These are phyloP conservation scores for Serripes groenlandicus DNA, from an alignment of 2,888 invertebrate species.

Conservation along the genomic window DNA sequence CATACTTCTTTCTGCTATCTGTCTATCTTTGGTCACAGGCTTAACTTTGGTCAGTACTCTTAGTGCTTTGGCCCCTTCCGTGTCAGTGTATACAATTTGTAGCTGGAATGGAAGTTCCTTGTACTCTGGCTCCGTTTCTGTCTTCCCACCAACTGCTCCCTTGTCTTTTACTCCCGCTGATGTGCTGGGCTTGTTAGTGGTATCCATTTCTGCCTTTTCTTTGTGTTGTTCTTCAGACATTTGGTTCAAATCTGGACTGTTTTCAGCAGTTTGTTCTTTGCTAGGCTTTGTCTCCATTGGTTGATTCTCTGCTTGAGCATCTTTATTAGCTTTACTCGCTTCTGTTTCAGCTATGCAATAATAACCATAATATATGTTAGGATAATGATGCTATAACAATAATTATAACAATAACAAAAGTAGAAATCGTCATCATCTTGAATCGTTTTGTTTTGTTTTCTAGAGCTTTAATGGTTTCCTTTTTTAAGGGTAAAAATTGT, in stretches of 20 bases:
- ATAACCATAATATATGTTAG: too few species aligned
- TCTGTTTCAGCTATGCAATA: neutral
- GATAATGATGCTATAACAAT: too few species aligned
- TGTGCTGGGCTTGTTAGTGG: neutral
- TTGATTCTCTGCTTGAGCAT: constrained; percentile 2
- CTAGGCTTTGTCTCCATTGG: neutral
- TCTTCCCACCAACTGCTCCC: constrained; percentile 13
- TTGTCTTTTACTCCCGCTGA: neutral
- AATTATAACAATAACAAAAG: too few species aligned
- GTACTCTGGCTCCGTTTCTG: constrained; percentile 11
- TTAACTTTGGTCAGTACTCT: constrained; percentile 81
- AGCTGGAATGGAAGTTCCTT: constrained; percentile 83
- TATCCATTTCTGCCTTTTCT: neutral
- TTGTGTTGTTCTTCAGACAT: neutral
- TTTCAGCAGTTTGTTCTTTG: neutral
- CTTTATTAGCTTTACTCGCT: neutral
- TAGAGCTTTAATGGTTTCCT: too few species aligned
- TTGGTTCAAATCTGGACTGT: neutral
- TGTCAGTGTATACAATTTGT: constrained; percentile 82
- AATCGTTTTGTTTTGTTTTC: too few species aligned
- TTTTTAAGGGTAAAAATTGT: too few species aligned
- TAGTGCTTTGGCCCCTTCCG: constrained; percentile 83
- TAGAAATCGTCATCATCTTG: too few species aligned
- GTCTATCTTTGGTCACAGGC: constrained; percentile 80
- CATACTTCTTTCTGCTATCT: constrained; percentile 81